Conservation (phyloP, 2,888 invertebrate genomes). For the Siphlonurus alternatus region DNA sequence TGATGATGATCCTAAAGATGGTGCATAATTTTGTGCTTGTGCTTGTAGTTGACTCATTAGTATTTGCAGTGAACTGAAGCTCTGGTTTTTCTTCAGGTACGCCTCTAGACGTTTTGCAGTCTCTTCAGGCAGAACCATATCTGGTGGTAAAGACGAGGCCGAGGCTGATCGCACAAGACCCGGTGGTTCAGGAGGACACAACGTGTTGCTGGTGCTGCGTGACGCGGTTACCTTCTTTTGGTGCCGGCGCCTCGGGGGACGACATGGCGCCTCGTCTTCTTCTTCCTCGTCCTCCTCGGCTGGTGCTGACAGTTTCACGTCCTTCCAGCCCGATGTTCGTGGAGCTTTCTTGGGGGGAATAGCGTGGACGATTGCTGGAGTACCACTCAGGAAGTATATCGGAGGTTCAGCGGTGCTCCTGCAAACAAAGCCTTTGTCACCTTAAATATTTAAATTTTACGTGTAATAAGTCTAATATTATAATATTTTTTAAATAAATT, state of each 20-base stretch:
- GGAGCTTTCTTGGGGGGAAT: background rate
- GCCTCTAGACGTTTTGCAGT: background rate
- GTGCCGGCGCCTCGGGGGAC: background rate
- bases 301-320: background rate
- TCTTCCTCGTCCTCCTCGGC: background rate
- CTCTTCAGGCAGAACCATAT: background rate
- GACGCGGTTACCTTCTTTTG: background rate
- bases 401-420: too few species aligned
- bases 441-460: too few species aligned
- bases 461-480: too few species aligned
- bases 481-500: too few species aligned
- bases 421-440: too few species aligned
- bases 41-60: background rate
- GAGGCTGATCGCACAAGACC: background rate
- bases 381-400: background rate
- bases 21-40: background rate
- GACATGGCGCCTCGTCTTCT: background rate
- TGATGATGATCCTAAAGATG: background rate
- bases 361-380: background rate
- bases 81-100: slow-evolving; percentile 1
- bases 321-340: background rate
- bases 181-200: too few species aligned
- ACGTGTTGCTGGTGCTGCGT: background rate
- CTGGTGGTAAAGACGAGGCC: background rate
- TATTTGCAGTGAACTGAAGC: background rate